phyloP scores from a whole-genome alignment of 2,888 invertebrate species.

The Hirtodrosophila cameraria region DNA sequence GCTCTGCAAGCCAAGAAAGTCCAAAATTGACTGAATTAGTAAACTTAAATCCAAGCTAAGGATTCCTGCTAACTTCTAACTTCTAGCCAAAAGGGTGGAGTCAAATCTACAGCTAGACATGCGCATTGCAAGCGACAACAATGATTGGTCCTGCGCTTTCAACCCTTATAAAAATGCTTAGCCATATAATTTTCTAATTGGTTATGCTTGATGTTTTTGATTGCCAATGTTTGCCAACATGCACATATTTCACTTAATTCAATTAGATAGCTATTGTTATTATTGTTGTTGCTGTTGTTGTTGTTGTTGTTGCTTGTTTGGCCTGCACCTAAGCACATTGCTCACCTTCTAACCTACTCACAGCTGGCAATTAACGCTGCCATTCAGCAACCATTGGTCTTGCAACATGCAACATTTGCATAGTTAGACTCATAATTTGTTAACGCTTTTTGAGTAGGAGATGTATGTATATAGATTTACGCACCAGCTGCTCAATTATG shows the following conservation, averaged over 20 bases:
- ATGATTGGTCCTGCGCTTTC: constrained; percentile 60
- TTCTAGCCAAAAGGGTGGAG: constrained; percentile 67
- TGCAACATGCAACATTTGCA: constrained; percentile 39
- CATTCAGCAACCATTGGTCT: constrained; percentile 45
- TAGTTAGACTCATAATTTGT: not conserved
- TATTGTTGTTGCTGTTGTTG: constrained; percentile 3
- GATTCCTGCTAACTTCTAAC: constrained; percentile 22
- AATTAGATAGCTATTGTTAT: constrained; percentile 55
- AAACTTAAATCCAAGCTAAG: not conserved
- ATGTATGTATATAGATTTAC: not conserved
- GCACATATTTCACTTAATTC: constrained; percentile 6
- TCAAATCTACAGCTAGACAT: constrained; percentile 49
- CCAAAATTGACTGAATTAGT: constrained; percentile 65
- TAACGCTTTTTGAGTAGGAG: not conserved
- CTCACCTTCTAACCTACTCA: constrained; percentile 5
- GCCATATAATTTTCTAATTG: constrained; percentile 52
- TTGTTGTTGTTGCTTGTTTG: too few relatives aligned
- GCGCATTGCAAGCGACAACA: constrained; percentile 44
- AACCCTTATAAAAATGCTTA: constrained; percentile 51
- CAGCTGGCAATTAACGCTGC: constrained; percentile 61
- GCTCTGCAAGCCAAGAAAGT: constrained; percentile 81
- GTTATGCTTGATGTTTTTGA: constrained; percentile 51
- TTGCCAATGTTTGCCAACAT: constrained; percentile 9
- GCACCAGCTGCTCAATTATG: constrained; percentile 14
- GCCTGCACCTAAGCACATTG: not conserved